phyloP scores from a whole-genome alignment of 2,888 invertebrate genomes.

The Bombylius major region DNA sequence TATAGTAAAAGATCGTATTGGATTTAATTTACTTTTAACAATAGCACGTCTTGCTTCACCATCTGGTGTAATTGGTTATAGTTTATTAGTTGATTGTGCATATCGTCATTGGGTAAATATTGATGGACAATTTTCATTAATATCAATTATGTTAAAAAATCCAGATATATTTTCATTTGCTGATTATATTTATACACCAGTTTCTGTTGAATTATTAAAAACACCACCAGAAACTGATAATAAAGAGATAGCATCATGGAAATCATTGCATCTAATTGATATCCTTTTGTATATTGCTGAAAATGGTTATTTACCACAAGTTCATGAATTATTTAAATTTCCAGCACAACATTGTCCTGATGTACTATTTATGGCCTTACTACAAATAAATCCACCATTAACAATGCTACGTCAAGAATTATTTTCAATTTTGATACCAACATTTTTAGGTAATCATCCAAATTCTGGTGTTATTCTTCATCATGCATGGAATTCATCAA shows the following conservation, averaged over 20 bases:
- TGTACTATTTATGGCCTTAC: slow-evolving; percentile 72
- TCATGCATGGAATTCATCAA: slow-evolving; percentile 86
- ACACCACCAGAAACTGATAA: slow-evolving; percentile 90
- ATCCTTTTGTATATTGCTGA: slow-evolving; percentile 77
- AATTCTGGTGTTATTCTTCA: slow-evolving; percentile 94
- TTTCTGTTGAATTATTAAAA: slow-evolving; percentile 80
- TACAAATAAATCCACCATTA: slow-evolving; percentile 75
- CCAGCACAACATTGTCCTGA: slow-evolving; percentile 92
- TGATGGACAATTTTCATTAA: slow-evolving; percentile 83
- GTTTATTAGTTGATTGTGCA: slow-evolving; percentile 78
- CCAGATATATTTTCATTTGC: slow-evolving; percentile 91
- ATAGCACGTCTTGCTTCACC: slow-evolving; percentile 72
- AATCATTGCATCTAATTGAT: slow-evolving; percentile 84
- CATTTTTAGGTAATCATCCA: slow-evolving; percentile 89
- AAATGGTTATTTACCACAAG: slow-evolving; percentile 67
- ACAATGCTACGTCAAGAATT: slow-evolving; percentile 74
- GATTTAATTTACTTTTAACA: slow-evolving; percentile 68
- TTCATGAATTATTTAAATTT: slow-evolving; percentile 76
- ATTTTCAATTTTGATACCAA: slow-evolving; percentile 74
- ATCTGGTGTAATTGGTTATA: slow-evolving; percentile 55
- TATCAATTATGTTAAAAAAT: slow-evolving; percentile 75
- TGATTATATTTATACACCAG: slow-evolving; percentile 78
- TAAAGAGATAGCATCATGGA: slow-evolving; percentile 87
- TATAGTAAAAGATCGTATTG: slow-evolving; percentile 72
- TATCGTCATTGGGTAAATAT: slow-evolving; percentile 88